A percentile compares a stretch with the other conserved stretches of the same genome.
phyloP scores from a whole-genome alignment of 2,797 vertebrate genomes.

The Microcaecilia unicolor region DNA sequence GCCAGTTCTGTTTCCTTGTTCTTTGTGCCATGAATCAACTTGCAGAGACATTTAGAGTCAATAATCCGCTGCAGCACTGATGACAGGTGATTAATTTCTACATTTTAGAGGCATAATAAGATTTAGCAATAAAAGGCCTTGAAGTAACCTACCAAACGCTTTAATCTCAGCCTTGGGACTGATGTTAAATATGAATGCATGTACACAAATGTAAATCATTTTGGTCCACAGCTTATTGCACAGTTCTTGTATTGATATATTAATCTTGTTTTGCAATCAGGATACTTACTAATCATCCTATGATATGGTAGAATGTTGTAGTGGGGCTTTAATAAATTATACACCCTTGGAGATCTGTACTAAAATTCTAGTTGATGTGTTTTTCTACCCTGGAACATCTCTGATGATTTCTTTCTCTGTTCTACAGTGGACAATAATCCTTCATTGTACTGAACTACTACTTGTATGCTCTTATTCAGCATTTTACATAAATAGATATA shows the following conservation, averaged over 20 bases:
- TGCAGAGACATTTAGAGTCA: conserved; percentile 71
- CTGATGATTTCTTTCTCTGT: too few relatives aligned
- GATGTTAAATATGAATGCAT: conserved; percentile 64
- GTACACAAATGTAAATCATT: conserved; percentile 62
- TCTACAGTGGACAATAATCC: too few relatives aligned
- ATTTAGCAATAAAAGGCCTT: conserved; percentile 72
- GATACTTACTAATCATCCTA: conserved; percentile 49
- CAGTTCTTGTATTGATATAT: conserved; percentile 54
- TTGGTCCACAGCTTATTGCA: conserved; percentile 59
- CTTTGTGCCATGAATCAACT: conserved; percentile 71
- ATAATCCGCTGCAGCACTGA: conserved; percentile 71
- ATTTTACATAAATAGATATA: too few relatives aligned
- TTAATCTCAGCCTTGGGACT: conserved; percentile 72
- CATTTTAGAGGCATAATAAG: conserved; percentile 74
- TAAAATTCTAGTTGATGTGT: conserved; percentile 36
- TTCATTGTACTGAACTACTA: too few relatives aligned
- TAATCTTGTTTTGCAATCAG: conserved; percentile 62
- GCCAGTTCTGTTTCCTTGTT: conserved; percentile 60
- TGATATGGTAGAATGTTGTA: conserved; percentile 23
- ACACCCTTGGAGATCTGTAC: conserved; percentile 39
- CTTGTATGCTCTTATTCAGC: too few relatives aligned
- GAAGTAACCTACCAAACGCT: conserved; percentile 68
- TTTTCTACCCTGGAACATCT: background rate
- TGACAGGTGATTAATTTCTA: conserved; percentile 75
- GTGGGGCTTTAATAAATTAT: conserved; percentile 28